Evolutionary conservation across 2,888 invertebrate genomes (phyloP).

Genomic region (Athalia rosae): DNA sequence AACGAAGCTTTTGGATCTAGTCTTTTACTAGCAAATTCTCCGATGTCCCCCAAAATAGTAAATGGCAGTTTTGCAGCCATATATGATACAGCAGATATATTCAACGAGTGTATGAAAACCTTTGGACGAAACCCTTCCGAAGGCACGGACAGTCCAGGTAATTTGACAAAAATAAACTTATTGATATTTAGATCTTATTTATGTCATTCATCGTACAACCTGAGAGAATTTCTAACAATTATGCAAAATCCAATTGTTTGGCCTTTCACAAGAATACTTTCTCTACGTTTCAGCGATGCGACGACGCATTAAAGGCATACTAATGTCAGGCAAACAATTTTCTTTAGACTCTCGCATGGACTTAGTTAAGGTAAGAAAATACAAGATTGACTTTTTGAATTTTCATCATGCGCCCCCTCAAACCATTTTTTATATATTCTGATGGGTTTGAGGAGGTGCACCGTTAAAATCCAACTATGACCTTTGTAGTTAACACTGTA

Average conservation of each 20-base stretch:
- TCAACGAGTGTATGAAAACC: constrained; percentile 84
- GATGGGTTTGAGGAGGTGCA: no score
- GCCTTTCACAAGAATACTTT: neutral
- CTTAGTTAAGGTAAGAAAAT: constrained; percentile 81
- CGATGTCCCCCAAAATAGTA: constrained; percentile 97
- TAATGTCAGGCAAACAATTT: constrained; percentile 93
- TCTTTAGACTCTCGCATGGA: constrained; percentile 94
- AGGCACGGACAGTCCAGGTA: constrained; percentile 86
- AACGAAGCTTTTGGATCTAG: constrained; percentile 95
- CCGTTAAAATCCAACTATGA: no score
- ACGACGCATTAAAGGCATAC: constrained; percentile 88
- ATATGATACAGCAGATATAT: constrained; percentile 86
- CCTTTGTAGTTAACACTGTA: no score
- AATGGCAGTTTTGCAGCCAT: constrained; percentile 95
- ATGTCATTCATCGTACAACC: no score
- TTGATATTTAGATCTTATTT: neutral
- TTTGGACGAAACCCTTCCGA: constrained; percentile 83
- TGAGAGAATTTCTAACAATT: constrained; percentile 3
- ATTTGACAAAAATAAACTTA: constrained; percentile 23
- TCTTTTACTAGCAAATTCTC: constrained; percentile 93
- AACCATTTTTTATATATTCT: constrained; percentile 12
- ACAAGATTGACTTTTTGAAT: neutral
- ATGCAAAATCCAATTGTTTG: constrained; percentile 10
- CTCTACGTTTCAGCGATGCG: constrained; percentile 82
- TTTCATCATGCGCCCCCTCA: no score